These are phyloP conservation scores for Bothrops jararaca DNA, from an alignment of 2,113 vertebrate genomes.

Conservation along the genomic window DNA sequence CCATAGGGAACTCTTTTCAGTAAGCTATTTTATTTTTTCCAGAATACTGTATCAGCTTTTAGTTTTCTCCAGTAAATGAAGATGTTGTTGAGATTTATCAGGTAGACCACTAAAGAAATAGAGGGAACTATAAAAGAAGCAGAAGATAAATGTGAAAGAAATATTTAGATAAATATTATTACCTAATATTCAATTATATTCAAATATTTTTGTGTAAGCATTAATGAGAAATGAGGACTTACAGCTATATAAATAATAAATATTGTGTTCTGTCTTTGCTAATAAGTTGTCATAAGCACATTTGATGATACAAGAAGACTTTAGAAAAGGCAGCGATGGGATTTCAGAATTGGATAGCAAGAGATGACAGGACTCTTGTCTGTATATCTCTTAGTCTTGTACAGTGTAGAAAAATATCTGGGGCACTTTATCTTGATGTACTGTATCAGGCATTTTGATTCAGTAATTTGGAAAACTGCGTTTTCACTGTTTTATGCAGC, in stretches of 20 bases:
- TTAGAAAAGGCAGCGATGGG: neutral
- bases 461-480: neutral
- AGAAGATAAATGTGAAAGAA: neutral
- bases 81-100: neutral
- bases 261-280: neutral
- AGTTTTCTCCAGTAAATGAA: neutral
- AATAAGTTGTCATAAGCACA: neutral
- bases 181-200: neutral
- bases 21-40: neutral
- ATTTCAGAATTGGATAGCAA: neutral
- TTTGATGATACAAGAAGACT: neutral
- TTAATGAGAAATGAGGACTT: neutral
- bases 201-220: neutral
- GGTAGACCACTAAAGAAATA: neutral
- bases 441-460: neutral
- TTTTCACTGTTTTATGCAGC: neutral
- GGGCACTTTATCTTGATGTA: neutral
- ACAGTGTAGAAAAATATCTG: neutral
- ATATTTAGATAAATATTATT: neutral
- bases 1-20: slow-evolving; percentile 1
- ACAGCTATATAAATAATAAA: neutral
- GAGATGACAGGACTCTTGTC: neutral
- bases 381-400: neutral
- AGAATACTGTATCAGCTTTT: neutral
- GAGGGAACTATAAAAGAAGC: neutral